Base-by-base conservation (phyloP, 35 echinoderm and acorn worm genomes). In the Strongylocentrotus purpuratus region DNA sequence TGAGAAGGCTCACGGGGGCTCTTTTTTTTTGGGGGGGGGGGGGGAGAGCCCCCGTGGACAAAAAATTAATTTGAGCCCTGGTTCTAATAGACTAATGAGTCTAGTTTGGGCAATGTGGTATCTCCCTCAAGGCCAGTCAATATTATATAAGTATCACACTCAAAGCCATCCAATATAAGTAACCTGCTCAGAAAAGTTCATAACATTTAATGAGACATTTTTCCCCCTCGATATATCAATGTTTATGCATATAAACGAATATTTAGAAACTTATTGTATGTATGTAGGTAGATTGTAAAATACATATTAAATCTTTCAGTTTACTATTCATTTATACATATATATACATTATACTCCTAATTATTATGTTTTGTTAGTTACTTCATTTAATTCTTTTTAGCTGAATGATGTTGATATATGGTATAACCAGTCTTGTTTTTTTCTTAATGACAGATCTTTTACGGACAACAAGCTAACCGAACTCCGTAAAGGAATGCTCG, bases 401-500 rank as follows among this genome's bases (percentile, higher is more conserved):
- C 70, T 20, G 70, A 85, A 0, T 85, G 4, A 20, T 85, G 15
- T 31, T 20, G 70, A 85, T 85, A 4, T 2, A 85, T 85, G 70
- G 15, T 31, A 85, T 31, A 20, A 85, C 1, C 70, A 17, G 31
- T 85, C 17, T 2, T 4, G 0, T 17, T n/a, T 85, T 58, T 15
- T 58, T 58, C 15, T 58, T 59, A 59, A 59, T 59, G 11, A 3
- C 65, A 89, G 87, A 46, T 89, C 87, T 89, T 89, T 89, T 46
- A 89, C 87, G 4, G 87, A 46, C 15, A 89, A 89, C 45, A 46
- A 33, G 87, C 12, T 89, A 31, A 89, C 32, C 0, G 87, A 89
- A 10, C 87, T 89, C 87, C 87, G 33, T 89, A 89, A 22, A 89
- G 87, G 87, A 18, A 89, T 89, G 87, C 87, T 89, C 9, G 87